Base-by-base conservation (phyloP, 2,888 invertebrate genomes). In the Malthinus flaveolus region DNA sequence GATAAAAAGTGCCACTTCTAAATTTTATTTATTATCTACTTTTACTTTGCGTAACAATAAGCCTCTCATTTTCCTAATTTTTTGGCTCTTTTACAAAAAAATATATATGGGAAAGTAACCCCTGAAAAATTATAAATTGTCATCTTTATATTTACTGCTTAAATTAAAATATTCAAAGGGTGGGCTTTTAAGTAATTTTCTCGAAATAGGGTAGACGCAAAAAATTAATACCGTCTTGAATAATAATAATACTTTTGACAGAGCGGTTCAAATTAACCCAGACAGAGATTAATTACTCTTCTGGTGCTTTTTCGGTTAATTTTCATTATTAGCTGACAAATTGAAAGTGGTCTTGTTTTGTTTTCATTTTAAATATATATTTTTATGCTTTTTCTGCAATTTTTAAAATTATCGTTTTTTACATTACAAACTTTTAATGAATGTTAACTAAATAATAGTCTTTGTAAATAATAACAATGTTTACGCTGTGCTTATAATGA, bases 231-330 rank as follows among this genome's bases (percentile, higher is more conserved):
- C 53, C 56, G 60, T 56, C 51, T 47, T 54, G 53, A 61, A 61
- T 49, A 61, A 61, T 56, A 58, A 53, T 59, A 57, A 57, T 61
- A 61, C 57, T 53, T 56, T 47, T 54, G 61, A 54, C 61, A 57
- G 53, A 45, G 49, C 32, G 53, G 50, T 46, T 45, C 47, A 53
- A 50, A 57, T 56, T 61, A 55, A 54, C 46, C 51, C 54, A 35
- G 57, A 57, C 61, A 50, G 47, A 57, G 61, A 61, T 61, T 61
- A 61, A 61, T 61, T 53, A 54, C 54, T 46, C 48, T 57, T 54
- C 57, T 49, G 54, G 36, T 45, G 56, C 57, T 57, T 61, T 49
- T 49, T 57, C 39, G 54, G 49, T 57, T 57, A 57, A 56, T 61
- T 61, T 56, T 32, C 56, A 50, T 61, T 61, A 49, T 54, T 39